phyloP scores from a whole-genome alignment of 2,113 vertebrate species.

The Psilopogon haemacephalus region DNA sequence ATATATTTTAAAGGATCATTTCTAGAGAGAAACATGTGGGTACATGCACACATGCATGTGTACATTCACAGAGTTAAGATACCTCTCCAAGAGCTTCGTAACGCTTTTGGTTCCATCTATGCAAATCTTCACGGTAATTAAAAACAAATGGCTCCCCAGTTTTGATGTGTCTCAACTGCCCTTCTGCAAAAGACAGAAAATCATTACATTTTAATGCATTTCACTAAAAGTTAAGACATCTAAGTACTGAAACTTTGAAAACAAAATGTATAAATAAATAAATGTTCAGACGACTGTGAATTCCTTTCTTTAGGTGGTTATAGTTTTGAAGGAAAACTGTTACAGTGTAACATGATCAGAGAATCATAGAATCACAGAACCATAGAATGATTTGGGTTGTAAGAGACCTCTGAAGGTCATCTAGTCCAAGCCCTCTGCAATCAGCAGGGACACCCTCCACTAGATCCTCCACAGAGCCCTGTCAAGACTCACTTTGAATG shows the following conservation, averaged over 20 bases:
- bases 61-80: not conserved
- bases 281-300: too few species aligned
- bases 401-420: too few species aligned
- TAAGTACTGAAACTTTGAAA: not conserved
- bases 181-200: constrained; percentile 76
- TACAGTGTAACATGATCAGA: not conserved
- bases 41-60: rapidly evolving
- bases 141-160: constrained; percentile 95
- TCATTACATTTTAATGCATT: not conserved
- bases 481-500: too few species aligned
- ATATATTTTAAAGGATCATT: not conserved
- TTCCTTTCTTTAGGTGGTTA: not conserved
- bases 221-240: not conserved
- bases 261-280: too few species aligned
- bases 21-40: not conserved
- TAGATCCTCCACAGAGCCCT: too few species aligned
- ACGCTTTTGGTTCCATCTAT: constrained; percentile 98
- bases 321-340: not conserved
- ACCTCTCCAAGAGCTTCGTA: constrained; percentile 99
- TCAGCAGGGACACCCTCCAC: too few species aligned
- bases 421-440: too few species aligned
- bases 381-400: too few species aligned
- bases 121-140: constrained; percentile 94
- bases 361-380: too few species aligned
- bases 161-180: constrained; percentile 90